phyloP scores from a whole-genome alignment of 2,797 vertebrate genomes.

The Myripristis jacobus region DNA sequence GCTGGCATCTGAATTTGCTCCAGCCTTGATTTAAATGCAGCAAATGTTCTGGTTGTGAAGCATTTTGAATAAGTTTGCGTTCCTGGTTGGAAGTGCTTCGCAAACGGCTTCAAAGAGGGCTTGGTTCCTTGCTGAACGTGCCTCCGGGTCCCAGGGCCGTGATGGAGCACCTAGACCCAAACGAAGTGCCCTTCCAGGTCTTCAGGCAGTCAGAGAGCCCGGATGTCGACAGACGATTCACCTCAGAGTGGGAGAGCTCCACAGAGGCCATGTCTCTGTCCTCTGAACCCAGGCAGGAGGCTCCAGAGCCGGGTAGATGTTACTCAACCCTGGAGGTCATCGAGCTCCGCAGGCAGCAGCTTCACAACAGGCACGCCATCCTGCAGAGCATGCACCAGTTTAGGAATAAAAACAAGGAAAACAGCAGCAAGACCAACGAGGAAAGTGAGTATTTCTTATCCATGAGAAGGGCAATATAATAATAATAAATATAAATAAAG shows the following conservation, averaged over 20 bases:
- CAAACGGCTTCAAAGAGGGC: no score
- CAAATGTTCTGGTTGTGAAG: no score
- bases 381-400: slow-evolving; percentile 51
- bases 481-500: no score
- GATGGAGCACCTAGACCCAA: slow-evolving; percentile 24
- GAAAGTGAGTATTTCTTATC: slow-evolving; percentile 45
- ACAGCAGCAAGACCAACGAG: not conserved
- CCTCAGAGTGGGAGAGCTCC: not conserved
- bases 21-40: no score
- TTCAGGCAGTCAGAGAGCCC: not conserved
- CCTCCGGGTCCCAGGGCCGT: not conserved
- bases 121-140: not conserved
- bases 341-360: slow-evolving; percentile 59
- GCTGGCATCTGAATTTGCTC: no score
- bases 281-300: not conserved
- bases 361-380: slow-evolving; percentile 52
- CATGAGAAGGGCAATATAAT: no score
- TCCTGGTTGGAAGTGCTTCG: no score
- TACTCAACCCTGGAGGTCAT: slow-evolving; percentile 1
- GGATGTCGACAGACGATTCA: rapidly evolving
- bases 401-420: slow-evolving; percentile 13
- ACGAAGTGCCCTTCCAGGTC: not conserved
- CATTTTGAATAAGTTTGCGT: no score
- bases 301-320: not conserved
- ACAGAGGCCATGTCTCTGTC: not conserved